Evolutionary conservation across 2,888 invertebrate species (phyloP).

Genomic region (Cantharis flavilabris): DNA sequence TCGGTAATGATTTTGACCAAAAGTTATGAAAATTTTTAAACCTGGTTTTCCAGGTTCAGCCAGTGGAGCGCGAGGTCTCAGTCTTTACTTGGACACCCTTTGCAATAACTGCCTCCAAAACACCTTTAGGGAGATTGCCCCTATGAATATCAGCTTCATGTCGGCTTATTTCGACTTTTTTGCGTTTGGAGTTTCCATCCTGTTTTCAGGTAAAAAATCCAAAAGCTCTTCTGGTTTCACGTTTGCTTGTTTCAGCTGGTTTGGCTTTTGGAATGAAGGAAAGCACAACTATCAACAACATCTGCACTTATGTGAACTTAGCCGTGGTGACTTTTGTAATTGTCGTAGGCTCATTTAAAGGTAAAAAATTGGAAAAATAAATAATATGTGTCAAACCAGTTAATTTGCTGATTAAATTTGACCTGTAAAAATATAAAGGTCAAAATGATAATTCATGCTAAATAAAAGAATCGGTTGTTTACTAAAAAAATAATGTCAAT

Average conservation of each 20-base stretch:
- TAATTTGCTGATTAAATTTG: neutral
- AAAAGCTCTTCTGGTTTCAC: neutral
- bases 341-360: neutral
- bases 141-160: constrained; percentile 67
- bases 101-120: constrained; percentile 67
- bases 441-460: neutral
- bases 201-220: constrained; percentile 66
- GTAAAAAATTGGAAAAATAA: neutral
- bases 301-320: constrained; percentile 83
- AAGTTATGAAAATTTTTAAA: neutral
- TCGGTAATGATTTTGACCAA: constrained; percentile 65
- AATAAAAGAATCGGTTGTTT: neutral
- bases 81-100: constrained; percentile 75
- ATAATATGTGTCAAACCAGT: neutral
- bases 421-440: neutral
- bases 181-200: constrained; percentile 71
- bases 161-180: constrained; percentile 78
- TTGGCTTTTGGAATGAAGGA: constrained; percentile 86
- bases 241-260: constrained; percentile 59
- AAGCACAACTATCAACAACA: constrained; percentile 83
- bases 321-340: constrained; percentile 66
- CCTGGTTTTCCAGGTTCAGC: constrained; percentile 67
- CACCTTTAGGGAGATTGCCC: constrained; percentile 65
- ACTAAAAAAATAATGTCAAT: neutral
- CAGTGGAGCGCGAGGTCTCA: constrained; percentile 78